Percentiles rank a stretch among this genome's conserved stretches.
Conservation (phyloP, 2,888 invertebrate genomes). For the Phyllotreta striolata region DNA sequence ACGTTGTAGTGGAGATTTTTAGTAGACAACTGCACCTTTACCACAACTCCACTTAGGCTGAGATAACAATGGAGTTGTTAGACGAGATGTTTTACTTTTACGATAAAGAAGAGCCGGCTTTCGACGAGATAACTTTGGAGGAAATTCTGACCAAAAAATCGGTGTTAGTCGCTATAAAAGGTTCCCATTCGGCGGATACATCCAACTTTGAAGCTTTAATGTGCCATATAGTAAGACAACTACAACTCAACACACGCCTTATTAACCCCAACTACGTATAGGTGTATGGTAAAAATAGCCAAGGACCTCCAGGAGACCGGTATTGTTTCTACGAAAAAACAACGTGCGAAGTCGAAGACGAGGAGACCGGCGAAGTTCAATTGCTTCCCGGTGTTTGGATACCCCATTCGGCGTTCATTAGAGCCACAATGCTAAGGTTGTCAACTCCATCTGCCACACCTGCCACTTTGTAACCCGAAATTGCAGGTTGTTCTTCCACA, state of each 20-base stretch:
- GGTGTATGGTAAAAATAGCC: slow-evolving; percentile 50
- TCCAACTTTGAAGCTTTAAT: neutral
- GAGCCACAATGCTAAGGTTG: slow-evolving; percentile 54
- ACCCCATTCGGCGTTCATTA: slow-evolving; percentile 56
- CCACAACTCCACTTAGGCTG: slow-evolving; percentile 34
- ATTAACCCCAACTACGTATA: slow-evolving; percentile 23
- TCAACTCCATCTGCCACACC: neutral
- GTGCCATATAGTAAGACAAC: no score
- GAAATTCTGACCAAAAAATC: slow-evolving; percentile 36
- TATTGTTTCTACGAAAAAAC: slow-evolving; percentile 40
- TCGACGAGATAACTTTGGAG: slow-evolving; percentile 29
- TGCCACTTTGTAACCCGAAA: neutral
- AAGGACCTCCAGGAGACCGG: slow-evolving; percentile 50
- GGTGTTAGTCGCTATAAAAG: slow-evolving; percentile 43
- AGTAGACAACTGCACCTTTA: no score
- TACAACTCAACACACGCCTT: no score
- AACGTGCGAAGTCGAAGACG: slow-evolving; percentile 45
- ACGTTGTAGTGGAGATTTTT: no score
- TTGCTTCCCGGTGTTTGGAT: slow-evolving; percentile 59
- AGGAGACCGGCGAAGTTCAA: slow-evolving; percentile 28
- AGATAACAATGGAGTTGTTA: slow-evolving; percentile 48
- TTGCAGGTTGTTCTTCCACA: slow-evolving; percentile 57
- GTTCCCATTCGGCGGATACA: slow-evolving; percentile 30
- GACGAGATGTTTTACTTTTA: slow-evolving; percentile 56
- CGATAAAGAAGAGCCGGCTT: slow-evolving; percentile 34